A percentile compares a stretch with the other conserved stretches of the same genome.
These are phyloP conservation scores for Delia radicum DNA, from an alignment of 1,140 invertebrate species.

Conservation along the genomic window DNA sequence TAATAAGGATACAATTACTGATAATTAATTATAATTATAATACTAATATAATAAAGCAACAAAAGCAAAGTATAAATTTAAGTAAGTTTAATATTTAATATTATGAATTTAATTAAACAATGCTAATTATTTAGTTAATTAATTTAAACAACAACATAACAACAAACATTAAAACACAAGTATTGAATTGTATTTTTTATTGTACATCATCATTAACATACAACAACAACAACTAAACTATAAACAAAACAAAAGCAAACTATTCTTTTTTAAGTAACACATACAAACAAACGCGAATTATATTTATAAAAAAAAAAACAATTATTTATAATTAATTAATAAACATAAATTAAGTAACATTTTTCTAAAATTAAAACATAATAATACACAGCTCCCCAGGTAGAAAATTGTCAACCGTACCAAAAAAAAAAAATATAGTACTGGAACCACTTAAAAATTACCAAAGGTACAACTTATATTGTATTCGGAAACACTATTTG, in stretches of 20 bases:
- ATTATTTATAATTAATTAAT: no score
- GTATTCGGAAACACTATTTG: no score
- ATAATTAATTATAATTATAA: background rate
- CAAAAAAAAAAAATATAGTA: no score
- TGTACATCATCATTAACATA: background rate
- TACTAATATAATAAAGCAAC: background rate
- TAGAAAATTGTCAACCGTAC: no score
- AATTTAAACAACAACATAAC: background rate
- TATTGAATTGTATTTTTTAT: conserved; percentile 5
- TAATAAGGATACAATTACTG: conserved; percentile 4
- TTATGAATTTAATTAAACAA: background rate
- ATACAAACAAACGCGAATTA: background rate
- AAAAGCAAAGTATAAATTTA: background rate
- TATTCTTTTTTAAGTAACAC: background rate
- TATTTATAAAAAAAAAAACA: no score
- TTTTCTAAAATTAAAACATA: no score
- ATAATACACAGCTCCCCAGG: no score
- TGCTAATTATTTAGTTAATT: background rate
- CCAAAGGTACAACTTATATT: no score
- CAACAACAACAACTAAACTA: background rate
- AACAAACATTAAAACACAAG: background rate
- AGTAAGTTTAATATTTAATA: background rate
- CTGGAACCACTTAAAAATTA: no score
- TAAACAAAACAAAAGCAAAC: background rate
- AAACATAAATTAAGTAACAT: no score